Base-by-base conservation (phyloP, 1,140 invertebrate species). In the Trinorchestia longiramus region DNA sequence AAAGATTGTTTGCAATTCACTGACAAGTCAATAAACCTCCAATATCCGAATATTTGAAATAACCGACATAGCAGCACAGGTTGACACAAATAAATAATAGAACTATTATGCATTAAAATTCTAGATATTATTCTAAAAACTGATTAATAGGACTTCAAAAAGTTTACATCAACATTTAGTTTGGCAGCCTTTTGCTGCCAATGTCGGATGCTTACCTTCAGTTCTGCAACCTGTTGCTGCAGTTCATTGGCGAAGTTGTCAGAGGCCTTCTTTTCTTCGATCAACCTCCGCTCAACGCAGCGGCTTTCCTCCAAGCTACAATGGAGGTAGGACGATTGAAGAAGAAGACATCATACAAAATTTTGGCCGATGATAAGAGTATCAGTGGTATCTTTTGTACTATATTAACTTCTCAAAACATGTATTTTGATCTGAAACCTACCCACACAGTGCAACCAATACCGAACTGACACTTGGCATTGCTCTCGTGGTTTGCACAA, bases 251-350 rank as follows among this genome's bases (percentile, higher is more conserved):
- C 88, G 91, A 96, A 96, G 87, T 96, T 96, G 94, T 96, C 96
- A 44, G 96, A 53, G 53, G 96, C 96, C 95, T 96, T 96, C 96
- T 96, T 96, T 53, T 96, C 96, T 92, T 96, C 96, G 87, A 95
- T 95, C 45, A 96, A 87, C 45, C 96, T 96, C 40, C 96, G 96
- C 90, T 96, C 96, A 96, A 96, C 96, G 87, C 96, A 96, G 41
- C 96, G 95, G 43, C 96, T 96, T 77, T 96, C 96, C 44, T 96
- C 96, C 87, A 96, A 95, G 62, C 96, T 96, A 95, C 45, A 95
- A 90, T 19, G 62, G 28, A 77, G 28, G 62, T 36, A 28, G 3
- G 62, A 36, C 62, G 62, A 3, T 77, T 11, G 3, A 23, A 77
- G 3, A 77, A 77, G 62, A 77, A 77, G 19, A 53, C 47, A 53